phyloP scores from a whole-genome alignment of 2,888 invertebrate species.

The Griposia aprilina region DNA sequence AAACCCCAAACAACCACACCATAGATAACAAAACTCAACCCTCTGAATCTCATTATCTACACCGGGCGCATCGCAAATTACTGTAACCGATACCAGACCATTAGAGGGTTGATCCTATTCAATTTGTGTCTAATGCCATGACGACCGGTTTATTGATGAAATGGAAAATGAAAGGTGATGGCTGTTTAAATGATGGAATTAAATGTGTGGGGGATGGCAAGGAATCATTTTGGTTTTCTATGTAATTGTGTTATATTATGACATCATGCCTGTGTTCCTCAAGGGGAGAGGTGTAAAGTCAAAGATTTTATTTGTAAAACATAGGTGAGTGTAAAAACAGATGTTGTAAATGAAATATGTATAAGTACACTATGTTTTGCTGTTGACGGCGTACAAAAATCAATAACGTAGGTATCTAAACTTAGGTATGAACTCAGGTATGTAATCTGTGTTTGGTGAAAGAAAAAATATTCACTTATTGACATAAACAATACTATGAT shows the following conservation, averaged over 20 bases:
- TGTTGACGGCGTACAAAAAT: no score
- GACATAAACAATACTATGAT: no score
- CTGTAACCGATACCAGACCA: conserved; percentile 68
- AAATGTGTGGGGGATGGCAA: conserved; percentile 2
- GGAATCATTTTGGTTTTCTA: not conserved
- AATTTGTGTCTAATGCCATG: conserved; percentile 54
- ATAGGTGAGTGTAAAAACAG: no score
- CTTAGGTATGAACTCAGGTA: no score
- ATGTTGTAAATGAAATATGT: no score
- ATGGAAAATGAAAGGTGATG: conserved; percentile 55
- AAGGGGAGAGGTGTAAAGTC: no score
- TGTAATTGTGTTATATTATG: not conserved
- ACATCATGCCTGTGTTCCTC: not conserved
- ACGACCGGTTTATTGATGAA: conserved; percentile 53
- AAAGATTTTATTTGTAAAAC: no score
- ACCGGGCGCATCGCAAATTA: conserved; percentile 63
- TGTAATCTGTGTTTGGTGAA: no score
- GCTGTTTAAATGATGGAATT: conserved; percentile 41
- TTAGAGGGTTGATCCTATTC: conserved; percentile 63
- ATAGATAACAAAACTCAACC: conserved; percentile 48
- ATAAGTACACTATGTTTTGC: no score
- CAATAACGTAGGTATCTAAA: no score
- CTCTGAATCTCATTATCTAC: conserved; percentile 60
- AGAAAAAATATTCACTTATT: no score
- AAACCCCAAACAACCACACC: conserved; percentile 15